These are phyloP conservation scores for Latheticus oryzae DNA, from an alignment of 2,888 invertebrate genomes.

Conservation along the genomic window DNA sequence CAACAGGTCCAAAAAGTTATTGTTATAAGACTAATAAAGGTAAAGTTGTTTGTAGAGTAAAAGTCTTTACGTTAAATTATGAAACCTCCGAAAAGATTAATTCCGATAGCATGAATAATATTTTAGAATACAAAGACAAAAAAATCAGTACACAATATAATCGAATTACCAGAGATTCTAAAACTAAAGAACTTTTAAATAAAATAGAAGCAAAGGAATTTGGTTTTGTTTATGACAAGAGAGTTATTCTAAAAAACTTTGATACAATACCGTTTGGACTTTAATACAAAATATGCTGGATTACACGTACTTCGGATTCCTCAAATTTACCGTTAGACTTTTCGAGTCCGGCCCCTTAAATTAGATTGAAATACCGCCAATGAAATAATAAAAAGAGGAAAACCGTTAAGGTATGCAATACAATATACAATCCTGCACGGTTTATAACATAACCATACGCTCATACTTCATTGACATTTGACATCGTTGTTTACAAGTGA, in stretches of 20 bases:
- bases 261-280: no score
- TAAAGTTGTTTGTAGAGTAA: no score
- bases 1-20: no score
- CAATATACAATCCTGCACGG: conserved; percentile 27
- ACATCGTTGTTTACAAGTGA: conserved; percentile 14
- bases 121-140: no score
- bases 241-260: conserved; percentile 2
- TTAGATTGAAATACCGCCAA: conserved; percentile 25
- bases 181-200: no score
- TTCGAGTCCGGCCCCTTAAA: conserved; percentile 18
- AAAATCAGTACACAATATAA: no score
- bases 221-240: conserved; percentile 2
- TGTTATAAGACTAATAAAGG: no score
- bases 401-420: conserved; percentile 16
- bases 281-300: conserved; percentile 11
- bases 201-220: no score
- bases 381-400: conserved; percentile 13
- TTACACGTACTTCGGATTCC: conserved; percentile 15
- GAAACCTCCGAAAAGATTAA: no score
- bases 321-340: conserved; percentile 16
- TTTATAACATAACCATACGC: conserved; percentile 27
- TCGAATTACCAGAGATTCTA: no score
- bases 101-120: no score
- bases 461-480: conserved; percentile 24
- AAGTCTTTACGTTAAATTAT: no score